These are phyloP conservation scores for Manacus vitellinus DNA, from an alignment of 2,113 vertebrate species.

Conservation along the genomic window DNA sequence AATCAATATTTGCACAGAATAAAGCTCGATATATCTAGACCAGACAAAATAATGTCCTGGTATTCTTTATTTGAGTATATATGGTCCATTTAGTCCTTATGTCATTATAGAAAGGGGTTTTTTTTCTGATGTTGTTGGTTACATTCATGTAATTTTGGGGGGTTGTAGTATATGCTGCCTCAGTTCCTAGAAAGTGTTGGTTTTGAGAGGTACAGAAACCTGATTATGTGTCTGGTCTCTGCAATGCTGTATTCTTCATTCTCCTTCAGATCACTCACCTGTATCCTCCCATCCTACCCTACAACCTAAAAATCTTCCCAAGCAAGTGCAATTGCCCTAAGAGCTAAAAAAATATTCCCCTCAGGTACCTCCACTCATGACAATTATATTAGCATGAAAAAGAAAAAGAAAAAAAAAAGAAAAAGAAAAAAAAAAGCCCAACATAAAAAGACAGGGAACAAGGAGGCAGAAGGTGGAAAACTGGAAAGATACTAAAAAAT, in stretches of 20 bases:
- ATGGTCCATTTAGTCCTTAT: neutral
- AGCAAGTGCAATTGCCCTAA: neutral
- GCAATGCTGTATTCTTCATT: neutral
- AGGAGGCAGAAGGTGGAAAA: neutral
- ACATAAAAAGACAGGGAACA: neutral
- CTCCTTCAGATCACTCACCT: neutral
- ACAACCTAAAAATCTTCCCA: neutral
- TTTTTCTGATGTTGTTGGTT: neutral
- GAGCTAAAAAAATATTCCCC: neutral
- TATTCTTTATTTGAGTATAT: neutral
- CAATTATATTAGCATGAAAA: neutral
- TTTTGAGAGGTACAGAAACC: neutral
- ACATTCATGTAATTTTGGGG: neutral
- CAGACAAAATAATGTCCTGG: neutral
- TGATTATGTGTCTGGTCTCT: neutral
- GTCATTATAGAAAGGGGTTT: neutral
- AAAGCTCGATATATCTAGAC: neutral
- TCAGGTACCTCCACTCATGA: neutral
- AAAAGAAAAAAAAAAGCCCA: neutral
- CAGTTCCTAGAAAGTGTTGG: neutral
- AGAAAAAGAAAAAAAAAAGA: neutral
- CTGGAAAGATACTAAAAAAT: neutral
- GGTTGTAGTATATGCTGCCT: neutral
- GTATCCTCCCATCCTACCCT: neutral
- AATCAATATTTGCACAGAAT: rapidly evolving